Base-by-base conservation (phyloP, 2,888 invertebrate species). In the Neocrepidodera transversa region DNA sequence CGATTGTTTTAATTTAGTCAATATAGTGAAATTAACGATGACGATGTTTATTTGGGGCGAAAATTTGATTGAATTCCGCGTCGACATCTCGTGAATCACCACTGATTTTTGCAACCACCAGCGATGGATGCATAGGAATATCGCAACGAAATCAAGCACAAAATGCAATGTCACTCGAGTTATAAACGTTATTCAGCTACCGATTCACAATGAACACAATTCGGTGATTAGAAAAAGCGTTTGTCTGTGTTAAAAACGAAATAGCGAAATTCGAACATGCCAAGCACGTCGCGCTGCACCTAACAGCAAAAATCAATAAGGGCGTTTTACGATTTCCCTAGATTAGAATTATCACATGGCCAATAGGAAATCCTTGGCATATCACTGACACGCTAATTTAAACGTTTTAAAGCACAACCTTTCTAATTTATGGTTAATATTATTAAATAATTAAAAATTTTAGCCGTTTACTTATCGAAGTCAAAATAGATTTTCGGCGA, bases 301-400 rank as follows among this genome's bases (percentile, higher is more conserved):
- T 73, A 74, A 74, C 62, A 67, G 42, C 62, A 76, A 78, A 80
- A 79, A 79, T 79, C 78, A 78, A 79, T 79, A 80, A 79, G 80
- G 80, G 80, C 79, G 80, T 80, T 78, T 76, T 75, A 74, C 62
- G 58, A 53, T 55, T 52, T 51, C 36, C 51, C 53, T 57, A 38
- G 49, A 47, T 32, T 18, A 50, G 52, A 48, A 59, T 55, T 55
- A 60, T 62, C 67, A 63, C 62, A 63, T 58, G 61, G 55, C 55
- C 54, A 53, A 59, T 45, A 45, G 8, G 23, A 43, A 32, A 36
- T 38, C 43, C 55, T 48, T 50, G 58, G 61, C 20, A 13, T 42
- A 36, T 58, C 59, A 62, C 61, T 60, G 6, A 45, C 60, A 61
- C 51, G 35, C 45, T 18, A 51, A 47, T 43, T 52, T 49, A 50